Evolutionary conservation across 1,140 invertebrate genomes (phyloP), one percentile per base, ranked within the genome.

Genomic region (Euura saliciscinereae): DNA sequence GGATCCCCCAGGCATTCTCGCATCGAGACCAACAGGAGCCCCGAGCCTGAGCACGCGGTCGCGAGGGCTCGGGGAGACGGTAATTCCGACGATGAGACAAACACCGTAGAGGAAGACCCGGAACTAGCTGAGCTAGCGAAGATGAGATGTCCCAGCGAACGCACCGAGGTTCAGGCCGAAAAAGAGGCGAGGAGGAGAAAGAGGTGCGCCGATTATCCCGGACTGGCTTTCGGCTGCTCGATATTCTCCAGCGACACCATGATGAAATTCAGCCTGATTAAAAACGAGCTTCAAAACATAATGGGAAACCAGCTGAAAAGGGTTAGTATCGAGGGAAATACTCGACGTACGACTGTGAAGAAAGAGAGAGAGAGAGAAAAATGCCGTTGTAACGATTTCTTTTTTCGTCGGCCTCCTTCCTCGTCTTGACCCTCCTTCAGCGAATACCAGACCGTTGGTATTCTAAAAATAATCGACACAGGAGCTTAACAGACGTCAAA

Each of bases 211-310:
- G 96, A 97, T 83, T 98, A 98, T 88, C 96, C 96, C 0, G 96
- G 96, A 4, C 86, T 98, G 6, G 95, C 95, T 0, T 97, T 98
- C 79, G 96, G 95, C 42, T 92, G 92, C 74, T 97, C 96, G 42
- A 95, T 97, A 81, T 98, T 99, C 85, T 97, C 95, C 83, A 98
- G 97, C 66, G 97, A 98, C 84, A 98, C 97, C 2, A 94, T 98
- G 92, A 98, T 99, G 93, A 98, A 98, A 88, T 98, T 98, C 88
- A 96, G 93, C 83, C 94, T 99, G 68, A 99, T 99, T 82, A 93
- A 93, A 84, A 98, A 98, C 87, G 98, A 99, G 89, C 91, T 99
- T 80, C 96, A 98, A 89, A 99, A 99, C 90, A 97, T 98, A 81
- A 95, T 97, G 90, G 95, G 97, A 84, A 96, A 96, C 85, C 97